These are phyloP conservation scores for Miichthys miiuy DNA, from an alignment of 2,797 vertebrate species.

Conservation along the genomic window DNA sequence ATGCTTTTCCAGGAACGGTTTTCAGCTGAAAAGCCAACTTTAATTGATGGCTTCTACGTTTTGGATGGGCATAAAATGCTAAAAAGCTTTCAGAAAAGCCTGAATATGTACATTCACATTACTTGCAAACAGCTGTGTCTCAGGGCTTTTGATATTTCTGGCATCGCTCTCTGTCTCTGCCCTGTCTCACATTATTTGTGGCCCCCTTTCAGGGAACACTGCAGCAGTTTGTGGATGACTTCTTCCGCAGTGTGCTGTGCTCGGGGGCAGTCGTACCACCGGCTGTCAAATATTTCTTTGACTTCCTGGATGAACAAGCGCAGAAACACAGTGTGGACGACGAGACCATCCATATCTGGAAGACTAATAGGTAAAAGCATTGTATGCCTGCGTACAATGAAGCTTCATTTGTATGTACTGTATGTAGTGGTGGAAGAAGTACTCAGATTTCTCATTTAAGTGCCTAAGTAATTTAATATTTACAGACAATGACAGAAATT, in stretches of 20 bases:
- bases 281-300: slow-evolving; percentile 98
- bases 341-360: slow-evolving; percentile 99
- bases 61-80: not conserved
- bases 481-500: no score
- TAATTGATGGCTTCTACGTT: slow-evolving; percentile 6
- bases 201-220: slow-evolving; percentile 91
- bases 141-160: slow-evolving; percentile 34
- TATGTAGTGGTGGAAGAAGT: not conserved
- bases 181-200: slow-evolving; percentile 55
- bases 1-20: not conserved
- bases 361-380: slow-evolving; percentile 93
- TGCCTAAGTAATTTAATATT: not conserved
- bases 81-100: slow-evolving; percentile 7
- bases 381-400: not conserved
- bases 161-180: slow-evolving; percentile 27
- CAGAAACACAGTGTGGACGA: slow-evolving; percentile 95
- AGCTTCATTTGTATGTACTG: not conserved
- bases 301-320: slow-evolving; percentile 98
- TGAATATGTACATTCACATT: slow-evolving; percentile 15
- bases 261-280: slow-evolving; percentile 93
- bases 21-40: slow-evolving; percentile 24
- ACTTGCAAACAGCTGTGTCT: slow-evolving; percentile 32
- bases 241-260: slow-evolving; percentile 96
- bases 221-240: slow-evolving; percentile 99
- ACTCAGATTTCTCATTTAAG: not conserved